Conservation (phyloP, 2,797 vertebrate species). For the Poecilia wingei region DNA sequence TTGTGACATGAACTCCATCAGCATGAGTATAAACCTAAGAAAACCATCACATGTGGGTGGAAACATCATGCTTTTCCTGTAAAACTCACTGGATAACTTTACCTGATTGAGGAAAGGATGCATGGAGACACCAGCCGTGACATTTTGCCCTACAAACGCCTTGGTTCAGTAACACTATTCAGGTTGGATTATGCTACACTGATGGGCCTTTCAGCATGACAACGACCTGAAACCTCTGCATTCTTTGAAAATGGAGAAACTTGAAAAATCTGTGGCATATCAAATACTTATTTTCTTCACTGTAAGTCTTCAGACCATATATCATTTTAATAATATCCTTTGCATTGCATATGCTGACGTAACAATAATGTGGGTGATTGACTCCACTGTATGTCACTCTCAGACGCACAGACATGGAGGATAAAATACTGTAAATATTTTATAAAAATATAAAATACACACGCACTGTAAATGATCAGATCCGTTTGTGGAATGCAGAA, state of each 20-base stretch:
- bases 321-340: not conserved
- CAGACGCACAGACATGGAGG: slow-evolving; percentile 3
- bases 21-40: not conserved
- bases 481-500: slow-evolving; percentile 7
- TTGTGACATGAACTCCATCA: not conserved
- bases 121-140: not conserved
- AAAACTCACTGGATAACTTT: not conserved
- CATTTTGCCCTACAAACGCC: not conserved
- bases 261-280: not conserved
- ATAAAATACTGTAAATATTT: not conserved
- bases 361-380: not conserved
- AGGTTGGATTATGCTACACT: not conserved
- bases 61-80: not conserved
- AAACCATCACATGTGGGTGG: not conserved
- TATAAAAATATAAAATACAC: not conserved
- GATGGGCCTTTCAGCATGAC: not conserved
- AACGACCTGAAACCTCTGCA: not conserved
- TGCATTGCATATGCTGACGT: not conserved
- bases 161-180: not conserved
- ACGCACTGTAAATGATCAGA: not conserved
- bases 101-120: not conserved
- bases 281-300: not conserved
- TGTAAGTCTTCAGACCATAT: not conserved
- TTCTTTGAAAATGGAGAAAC: not conserved
- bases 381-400: slow-evolving; percentile 5